These are phyloP conservation scores for Mamestra brassicae DNA, from an alignment of 2,888 invertebrate genomes.

Conservation along the genomic window DNA sequence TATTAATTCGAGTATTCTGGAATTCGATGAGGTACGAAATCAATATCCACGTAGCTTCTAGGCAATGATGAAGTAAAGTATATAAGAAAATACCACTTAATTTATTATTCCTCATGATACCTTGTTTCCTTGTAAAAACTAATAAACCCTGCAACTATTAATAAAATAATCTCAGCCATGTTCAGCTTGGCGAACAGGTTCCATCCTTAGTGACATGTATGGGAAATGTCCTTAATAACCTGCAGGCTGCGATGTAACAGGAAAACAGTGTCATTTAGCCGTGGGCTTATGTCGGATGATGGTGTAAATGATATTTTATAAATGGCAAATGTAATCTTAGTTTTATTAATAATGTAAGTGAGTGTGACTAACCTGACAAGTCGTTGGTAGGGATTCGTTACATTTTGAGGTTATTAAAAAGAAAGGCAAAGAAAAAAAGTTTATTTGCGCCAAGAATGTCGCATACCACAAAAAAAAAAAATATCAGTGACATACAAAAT, in stretches of 20 bases:
- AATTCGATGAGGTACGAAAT: no score
- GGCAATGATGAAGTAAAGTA: no score
- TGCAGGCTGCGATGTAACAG: constrained; percentile 22
- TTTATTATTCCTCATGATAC: background rate
- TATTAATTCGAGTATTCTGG: no score
- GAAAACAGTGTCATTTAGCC: constrained; percentile 35
- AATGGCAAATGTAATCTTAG: constrained; percentile 11
- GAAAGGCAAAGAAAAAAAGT: no score
- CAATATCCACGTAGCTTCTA: no score
- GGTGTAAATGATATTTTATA: constrained; percentile 18
- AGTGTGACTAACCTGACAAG: background rate
- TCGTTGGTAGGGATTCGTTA: no score
- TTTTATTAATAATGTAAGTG: constrained; percentile 9
- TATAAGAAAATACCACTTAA: no score
- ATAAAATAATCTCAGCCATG: constrained; percentile 28
- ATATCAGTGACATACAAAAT: no score
- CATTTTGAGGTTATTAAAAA: no score
- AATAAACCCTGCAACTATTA: constrained; percentile 25
- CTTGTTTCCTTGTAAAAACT: constrained; percentile 1
- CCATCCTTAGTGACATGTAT: constrained; percentile 23
- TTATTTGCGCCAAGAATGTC: no score
- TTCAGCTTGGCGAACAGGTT: constrained; percentile 29
- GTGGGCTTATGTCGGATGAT: constrained; percentile 35
- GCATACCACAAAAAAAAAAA: no score
- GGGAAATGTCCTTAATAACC: constrained; percentile 30